Conservation (phyloP, 2,888 invertebrate genomes). For the Agrotis exclamationis region DNA sequence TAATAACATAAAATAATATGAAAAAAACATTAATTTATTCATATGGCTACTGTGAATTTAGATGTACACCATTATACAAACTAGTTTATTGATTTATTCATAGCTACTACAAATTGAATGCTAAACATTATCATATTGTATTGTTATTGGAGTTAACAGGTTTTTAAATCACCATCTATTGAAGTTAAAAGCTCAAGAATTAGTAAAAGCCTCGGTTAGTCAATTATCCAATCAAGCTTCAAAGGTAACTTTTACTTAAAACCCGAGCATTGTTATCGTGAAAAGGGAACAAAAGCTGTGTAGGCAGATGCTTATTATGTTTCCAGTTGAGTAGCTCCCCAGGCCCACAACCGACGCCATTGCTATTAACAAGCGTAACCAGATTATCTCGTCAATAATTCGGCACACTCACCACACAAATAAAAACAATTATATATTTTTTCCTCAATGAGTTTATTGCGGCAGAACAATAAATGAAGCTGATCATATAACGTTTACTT, state of each 20-base stretch:
- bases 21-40: slow-evolving; percentile 63
- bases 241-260: slow-evolving; percentile 61
- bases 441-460: slow-evolving; percentile 91
- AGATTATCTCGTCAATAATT: slow-evolving; percentile 74
- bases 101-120: slow-evolving; percentile 72
- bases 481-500: slow-evolving; percentile 91
- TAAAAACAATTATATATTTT: slow-evolving; percentile 85
- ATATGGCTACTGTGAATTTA: slow-evolving; percentile 72
- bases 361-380: slow-evolving; percentile 75
- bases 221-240: slow-evolving; percentile 64
- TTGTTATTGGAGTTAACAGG: slow-evolving; percentile 60
- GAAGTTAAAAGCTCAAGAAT: slow-evolving; percentile 59
- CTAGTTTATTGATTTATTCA: slow-evolving; percentile 76
- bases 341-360: slow-evolving; percentile 67
- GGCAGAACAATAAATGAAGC: slow-evolving; percentile 91
- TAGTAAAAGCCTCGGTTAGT: slow-evolving; percentile 52
- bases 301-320: slow-evolving; percentile 69
- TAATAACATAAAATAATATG: slow-evolving; percentile 64
- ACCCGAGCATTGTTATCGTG: slow-evolving; percentile 58
- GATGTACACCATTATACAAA: slow-evolving; percentile 65
- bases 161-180: slow-evolving; percentile 56
- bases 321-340: slow-evolving; percentile 74
- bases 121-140: slow-evolving; percentile 67
- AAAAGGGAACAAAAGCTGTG: slow-evolving; percentile 65
- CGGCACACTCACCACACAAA: slow-evolving; percentile 79